A percentile compares a stretch with the other conserved stretches of the same genome.
phyloP scores from a whole-genome alignment of 64 coral and sea anemone genomes.

The Anthopleura sola region DNA sequence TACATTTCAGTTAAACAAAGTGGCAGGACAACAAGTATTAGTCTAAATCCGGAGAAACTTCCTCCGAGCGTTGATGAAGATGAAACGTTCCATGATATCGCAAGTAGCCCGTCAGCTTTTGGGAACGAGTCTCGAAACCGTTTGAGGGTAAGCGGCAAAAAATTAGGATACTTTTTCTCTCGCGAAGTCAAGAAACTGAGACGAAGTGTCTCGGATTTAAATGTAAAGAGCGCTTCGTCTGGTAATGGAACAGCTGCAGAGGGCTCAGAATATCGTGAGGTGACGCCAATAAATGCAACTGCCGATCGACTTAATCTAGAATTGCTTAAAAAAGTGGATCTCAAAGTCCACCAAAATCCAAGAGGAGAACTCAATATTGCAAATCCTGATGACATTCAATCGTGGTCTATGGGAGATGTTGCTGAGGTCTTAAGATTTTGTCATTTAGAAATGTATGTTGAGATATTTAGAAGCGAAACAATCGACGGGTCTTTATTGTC shows the following conservation, averaged over 20 bases:
- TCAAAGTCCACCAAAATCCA: not conserved
- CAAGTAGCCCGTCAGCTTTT: not conserved
- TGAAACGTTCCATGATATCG: not conserved
- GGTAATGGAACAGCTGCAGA: not conserved
- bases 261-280: not conserved
- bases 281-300: not conserved
- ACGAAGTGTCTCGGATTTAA: not conserved
- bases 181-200: not conserved
- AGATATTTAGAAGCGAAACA: not conserved
- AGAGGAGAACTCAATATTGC: not conserved
- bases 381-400: not conserved
- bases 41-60: not conserved
- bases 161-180: not conserved
- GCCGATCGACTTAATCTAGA: not conserved
- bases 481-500: not conserved
- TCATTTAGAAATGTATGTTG: not conserved
- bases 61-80: not conserved
- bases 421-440: not conserved
- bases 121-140: not conserved
- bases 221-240: not conserved
- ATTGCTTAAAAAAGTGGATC: not conserved
- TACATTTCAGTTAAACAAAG: not conserved
- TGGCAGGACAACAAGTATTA: not conserved
- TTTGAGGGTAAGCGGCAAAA: not conserved
- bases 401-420: not conserved